Base-by-base conservation (phyloP, 2,797 vertebrate genomes). In the Podarcis lilfordi region DNA sequence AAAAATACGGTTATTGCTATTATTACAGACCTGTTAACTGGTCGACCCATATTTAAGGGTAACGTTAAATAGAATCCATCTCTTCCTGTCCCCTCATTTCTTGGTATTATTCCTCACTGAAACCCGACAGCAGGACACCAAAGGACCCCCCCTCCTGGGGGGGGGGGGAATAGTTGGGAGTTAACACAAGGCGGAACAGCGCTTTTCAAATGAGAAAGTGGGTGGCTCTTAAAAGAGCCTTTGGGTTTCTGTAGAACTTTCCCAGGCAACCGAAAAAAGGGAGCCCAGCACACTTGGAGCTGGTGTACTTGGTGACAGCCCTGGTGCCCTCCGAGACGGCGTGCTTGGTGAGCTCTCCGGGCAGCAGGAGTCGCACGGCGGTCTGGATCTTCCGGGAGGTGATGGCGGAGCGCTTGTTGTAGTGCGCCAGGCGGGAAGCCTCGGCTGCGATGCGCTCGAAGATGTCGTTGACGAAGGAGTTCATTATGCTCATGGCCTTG, bases 401-500 rank as follows among this genome's bases (percentile, higher is more conserved):
- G 95, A 97, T 97, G 92, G 97, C 97, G 89, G 96, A 96, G 8
- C 96, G 90, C 93, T 96, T 96, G 96, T 96, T 97, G 95, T 97
- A 97, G 87, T 96, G 96, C 7, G 96, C 96, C 90, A 97, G 93
- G 40, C 96, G 96, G 4, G 96, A 97, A 3, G 97, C 97, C 80
- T 97, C 96, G 0, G 95, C 95, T 1, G 96, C 96, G 81, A 97
- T 97, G 83, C 97, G 96, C 92, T 97, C 96, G 80, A 97, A 97
- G 89, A 97, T 96, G 91, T 97, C 96, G 89, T 97, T 97, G 32
- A 97, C 96, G 71, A 97, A 97, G 11, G 96, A 97, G 95, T 85
- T 89, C 77, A 97, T 97, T 84, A 97, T 97, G 86, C 97, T 96
- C 96, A 97, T 97, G 64, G 96, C 96, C 92, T 97, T 97, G 61